Evolutionary conservation across 92 coral and sea anemone genomes (phyloP), one percentile per base, ranked within the genome.

Genomic region (Heteractis magnifica): DNA sequence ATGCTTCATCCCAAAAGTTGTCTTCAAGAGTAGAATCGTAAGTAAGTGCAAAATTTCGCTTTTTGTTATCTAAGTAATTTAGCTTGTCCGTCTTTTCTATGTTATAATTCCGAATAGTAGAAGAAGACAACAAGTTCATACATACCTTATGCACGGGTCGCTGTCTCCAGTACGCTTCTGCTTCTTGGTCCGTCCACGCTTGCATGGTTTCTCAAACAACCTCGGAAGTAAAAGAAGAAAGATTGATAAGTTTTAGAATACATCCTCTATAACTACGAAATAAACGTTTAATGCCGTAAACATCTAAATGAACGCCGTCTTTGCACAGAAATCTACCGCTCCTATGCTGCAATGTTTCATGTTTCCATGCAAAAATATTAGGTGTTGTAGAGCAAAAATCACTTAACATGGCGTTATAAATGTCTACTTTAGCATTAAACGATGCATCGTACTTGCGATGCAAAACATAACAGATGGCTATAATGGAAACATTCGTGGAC

Each of bases 111-210:
- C 26, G 20, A 15, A 15, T 65, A 65, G 72, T 65, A 65, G 20
- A 15, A 65, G n/a, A 15, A 65, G n/a, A 15, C n/a, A 65, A 15
- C 72, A 65, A 65, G 26, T 65, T 65, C n/a, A 65, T 15, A 65
- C 72, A 15, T 65, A 65, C 72, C 72, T 15, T 15, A 20, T 15
- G 26, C 72, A 20, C n/a, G 26, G 72, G 72, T 20, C 72, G 72
- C 72, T 20, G 72, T 65, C 72, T 65, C 72, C 72, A 65, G 72
- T 65, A 65, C 20, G n/a, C 72, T 65, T 65, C 20, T 65, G 72
- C 72, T 65, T 65, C 56, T 52, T 52, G 56, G 56, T 52, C 56
- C 56, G 72, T 65, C 72, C 72, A 15, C 72, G 72, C 20, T 52
- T 52, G 56, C 56, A 52, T 52, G 56, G 56, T 52, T 52, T 52